A percentile compares a stretch with the other conserved stretches of the same genome.
phyloP scores from a whole-genome alignment of 2,888 invertebrate genomes.

The Drosophila paranaensis region DNA sequence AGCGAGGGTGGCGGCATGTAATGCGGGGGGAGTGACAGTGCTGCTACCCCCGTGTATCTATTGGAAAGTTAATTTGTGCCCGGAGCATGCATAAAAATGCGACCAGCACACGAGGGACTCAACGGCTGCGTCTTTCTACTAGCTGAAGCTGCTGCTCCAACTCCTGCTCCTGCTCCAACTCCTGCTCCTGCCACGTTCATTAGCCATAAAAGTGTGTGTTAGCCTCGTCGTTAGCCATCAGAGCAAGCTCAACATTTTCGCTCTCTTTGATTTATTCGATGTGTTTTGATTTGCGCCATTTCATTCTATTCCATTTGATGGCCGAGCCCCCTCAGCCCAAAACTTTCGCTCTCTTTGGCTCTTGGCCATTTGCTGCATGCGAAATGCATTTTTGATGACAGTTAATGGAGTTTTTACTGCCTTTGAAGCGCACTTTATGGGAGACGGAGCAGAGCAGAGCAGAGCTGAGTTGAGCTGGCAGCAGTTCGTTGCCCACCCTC shows the following conservation, averaged over 20 bases:
- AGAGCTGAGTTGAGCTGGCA: constrained; percentile 6
- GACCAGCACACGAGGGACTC: constrained; percentile 39
- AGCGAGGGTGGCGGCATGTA: constrained; percentile 33
- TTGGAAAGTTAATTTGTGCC: constrained; percentile 74
- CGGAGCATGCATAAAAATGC: constrained; percentile 66
- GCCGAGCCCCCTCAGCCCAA: background rate
- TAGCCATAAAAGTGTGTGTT: constrained; percentile 62
- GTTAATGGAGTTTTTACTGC: constrained; percentile 81
- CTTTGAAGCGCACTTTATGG: constrained; percentile 63
- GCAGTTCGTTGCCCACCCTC: background rate
- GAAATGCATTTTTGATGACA: constrained; percentile 82
- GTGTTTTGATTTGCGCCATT: constrained; percentile 75
- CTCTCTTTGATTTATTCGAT: constrained; percentile 76
- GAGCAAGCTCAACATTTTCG: too few species aligned
- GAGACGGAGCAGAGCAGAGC: constrained; percentile 19
- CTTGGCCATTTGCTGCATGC: constrained; percentile 62
- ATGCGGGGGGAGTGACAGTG: constrained; percentile 65
- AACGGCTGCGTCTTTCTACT: constrained; percentile 21
- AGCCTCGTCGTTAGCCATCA: constrained; percentile 17
- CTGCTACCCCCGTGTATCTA: constrained; percentile 32
- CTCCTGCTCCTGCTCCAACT: background rate
- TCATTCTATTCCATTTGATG: constrained; percentile 78
- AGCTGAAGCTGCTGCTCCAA: background rate
- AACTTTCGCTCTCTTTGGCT: constrained; percentile 5
- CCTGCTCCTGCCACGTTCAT: constrained; percentile 59